These are phyloP conservation scores for Orius insidiosus DNA, from an alignment of 1,140 invertebrate genomes.

Conservation along the genomic window DNA sequence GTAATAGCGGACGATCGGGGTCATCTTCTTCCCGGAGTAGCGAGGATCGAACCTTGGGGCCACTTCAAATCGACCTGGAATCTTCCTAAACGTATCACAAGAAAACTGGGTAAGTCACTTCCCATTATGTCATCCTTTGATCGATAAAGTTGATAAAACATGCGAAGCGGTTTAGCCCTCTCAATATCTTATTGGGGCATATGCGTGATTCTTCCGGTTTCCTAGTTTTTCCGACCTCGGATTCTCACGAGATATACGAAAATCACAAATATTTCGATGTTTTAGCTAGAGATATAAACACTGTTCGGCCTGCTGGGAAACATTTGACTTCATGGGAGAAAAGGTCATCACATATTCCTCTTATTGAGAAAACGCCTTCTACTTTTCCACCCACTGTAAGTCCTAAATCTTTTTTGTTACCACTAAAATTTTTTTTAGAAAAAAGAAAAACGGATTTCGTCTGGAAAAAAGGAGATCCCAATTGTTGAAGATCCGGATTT, in stretches of 20 bases:
- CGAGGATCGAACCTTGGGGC: constrained; percentile 29
- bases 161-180: too few species aligned
- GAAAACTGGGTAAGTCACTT: constrained; percentile 19
- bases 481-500: constrained; percentile 7
- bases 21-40: constrained; percentile 31
- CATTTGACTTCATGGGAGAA: constrained; percentile 19
- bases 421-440: constrained; percentile 14
- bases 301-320: constrained; percentile 4
- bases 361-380: constrained; percentile 12
- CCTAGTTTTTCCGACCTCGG: too few species aligned
- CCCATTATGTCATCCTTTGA: constrained; percentile 2
- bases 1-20: constrained; percentile 31
- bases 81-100: constrained; percentile 27
- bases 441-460: constrained; percentile 8
- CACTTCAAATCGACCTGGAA: constrained; percentile 31
- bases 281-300: constrained; percentile 15
- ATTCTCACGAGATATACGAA: too few species aligned
- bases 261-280: constrained; percentile 2
- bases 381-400: constrained; percentile 3
- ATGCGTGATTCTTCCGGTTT: too few species aligned
- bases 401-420: too few species aligned
- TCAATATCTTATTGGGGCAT: too few species aligned
- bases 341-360: constrained; percentile 17
- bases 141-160: background rate
- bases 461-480: constrained; percentile 4